Percentiles rank a stretch among this genome's conserved stretches.
Conservation (phyloP, 2,113 vertebrate species). For the Procavia capensis region DNA sequence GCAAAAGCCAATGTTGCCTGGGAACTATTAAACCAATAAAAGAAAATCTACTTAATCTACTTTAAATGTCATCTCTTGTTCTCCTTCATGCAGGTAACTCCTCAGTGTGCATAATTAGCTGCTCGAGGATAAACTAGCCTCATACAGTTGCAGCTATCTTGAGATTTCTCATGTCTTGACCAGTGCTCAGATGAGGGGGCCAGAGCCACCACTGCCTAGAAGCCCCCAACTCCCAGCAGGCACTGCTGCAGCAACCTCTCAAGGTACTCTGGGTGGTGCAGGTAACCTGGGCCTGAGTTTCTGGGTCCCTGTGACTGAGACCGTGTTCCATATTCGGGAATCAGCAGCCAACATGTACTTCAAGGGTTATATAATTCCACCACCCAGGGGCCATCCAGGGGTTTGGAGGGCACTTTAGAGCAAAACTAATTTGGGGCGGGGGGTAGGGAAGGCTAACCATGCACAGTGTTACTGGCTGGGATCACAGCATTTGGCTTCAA, state of each 20-base stretch:
- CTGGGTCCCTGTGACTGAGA: background rate
- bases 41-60: slow-evolving; percentile 62
- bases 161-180: background rate
- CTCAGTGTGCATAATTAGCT: slow-evolving; percentile 42
- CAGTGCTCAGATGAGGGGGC: background rate
- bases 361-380: background rate
- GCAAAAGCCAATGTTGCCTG: slow-evolving; percentile 77
- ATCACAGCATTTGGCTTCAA: background rate
- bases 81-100: slow-evolving; percentile 43
- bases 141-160: background rate
- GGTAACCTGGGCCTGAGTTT: background rate
- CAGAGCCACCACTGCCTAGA: background rate
- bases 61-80: slow-evolving; percentile 70
- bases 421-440: background rate
- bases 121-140: slow-evolving; percentile 32
- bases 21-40: slow-evolving; percentile 75
- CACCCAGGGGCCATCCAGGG: background rate
- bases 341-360: background rate
- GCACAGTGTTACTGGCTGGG: background rate
- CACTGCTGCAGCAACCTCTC: background rate
- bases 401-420: background rate
- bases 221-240: background rate
- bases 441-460: too few species aligned
- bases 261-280: too few species aligned
- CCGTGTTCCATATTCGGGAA: rapidly evolving